Conservation (phyloP, 1,140 invertebrate genomes). For the Diorhabda elongata region DNA sequence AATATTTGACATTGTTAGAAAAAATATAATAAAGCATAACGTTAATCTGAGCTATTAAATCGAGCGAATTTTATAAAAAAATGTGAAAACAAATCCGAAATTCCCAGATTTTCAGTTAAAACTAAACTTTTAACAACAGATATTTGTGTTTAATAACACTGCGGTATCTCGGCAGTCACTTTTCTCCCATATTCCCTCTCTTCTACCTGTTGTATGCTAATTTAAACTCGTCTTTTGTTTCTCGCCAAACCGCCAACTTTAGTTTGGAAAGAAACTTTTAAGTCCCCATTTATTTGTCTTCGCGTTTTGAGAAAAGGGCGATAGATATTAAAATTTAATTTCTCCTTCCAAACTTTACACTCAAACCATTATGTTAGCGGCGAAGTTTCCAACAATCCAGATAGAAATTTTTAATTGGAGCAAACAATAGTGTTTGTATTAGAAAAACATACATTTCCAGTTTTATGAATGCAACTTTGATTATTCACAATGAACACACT, state of each 20-base stretch:
- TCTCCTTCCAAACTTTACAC: constrained; percentile 22
- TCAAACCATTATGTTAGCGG: constrained; percentile 5
- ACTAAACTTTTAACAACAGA: background rate
- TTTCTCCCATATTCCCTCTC: background rate
- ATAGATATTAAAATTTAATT: constrained; percentile 38
- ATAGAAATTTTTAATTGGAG: constrained; percentile 8
- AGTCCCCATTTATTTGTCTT: constrained; percentile 26
- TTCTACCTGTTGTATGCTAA: constrained; percentile 30
- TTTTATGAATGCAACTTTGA: too few species aligned
- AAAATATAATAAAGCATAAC: too few species aligned
- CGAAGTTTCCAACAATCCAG: background rate
- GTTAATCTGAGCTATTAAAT: too few species aligned
- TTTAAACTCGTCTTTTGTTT: constrained; percentile 29
- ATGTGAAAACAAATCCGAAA: background rate
- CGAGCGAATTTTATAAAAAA: background rate
- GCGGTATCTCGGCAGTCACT: background rate
- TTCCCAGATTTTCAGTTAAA: background rate
- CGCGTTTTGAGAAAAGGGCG: constrained; percentile 19
- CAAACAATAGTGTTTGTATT: constrained; percentile 15
- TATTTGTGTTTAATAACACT: background rate
- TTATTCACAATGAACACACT: too few species aligned
- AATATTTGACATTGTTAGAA: too few species aligned
- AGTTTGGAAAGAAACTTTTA: constrained; percentile 24
- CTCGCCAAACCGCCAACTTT: constrained; percentile 24
- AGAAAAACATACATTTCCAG: background rate